Evolutionary conservation across 2,888 invertebrate genomes (phyloP).

Genomic region (Allacma fusca): DNA sequence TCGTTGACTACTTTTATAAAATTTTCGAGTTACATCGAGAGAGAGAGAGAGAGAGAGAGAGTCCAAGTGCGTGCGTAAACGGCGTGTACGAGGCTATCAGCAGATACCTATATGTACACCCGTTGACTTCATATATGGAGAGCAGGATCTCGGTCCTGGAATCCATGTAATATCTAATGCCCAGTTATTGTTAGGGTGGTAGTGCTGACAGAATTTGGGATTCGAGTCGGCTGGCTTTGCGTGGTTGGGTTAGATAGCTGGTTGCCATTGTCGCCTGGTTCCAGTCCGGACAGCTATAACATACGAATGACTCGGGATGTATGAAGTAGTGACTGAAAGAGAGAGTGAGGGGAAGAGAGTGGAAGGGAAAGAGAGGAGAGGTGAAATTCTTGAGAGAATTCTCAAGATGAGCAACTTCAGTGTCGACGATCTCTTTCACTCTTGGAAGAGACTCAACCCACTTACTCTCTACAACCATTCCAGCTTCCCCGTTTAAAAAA

Average conservation of each 20-base stretch:
- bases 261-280: background rate
- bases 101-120: too few relatives aligned
- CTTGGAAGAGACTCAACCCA: background rate
- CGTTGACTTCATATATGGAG: too few relatives aligned
- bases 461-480: background rate
- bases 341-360: background rate
- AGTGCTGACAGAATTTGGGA: background rate
- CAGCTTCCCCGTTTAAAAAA: slow-evolving; percentile 4
- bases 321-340: background rate
- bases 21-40: too few relatives aligned
- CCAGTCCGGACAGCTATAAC: background rate
- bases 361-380: background rate
- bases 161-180: background rate
- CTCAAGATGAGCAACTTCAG: background rate
- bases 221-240: background rate
- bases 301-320: background rate
- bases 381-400: slow-evolving; percentile 2
- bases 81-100: too few relatives aligned
- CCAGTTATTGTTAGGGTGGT: background rate
- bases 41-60: too few relatives aligned
- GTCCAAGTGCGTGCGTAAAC: too few relatives aligned
- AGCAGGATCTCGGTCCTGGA: too few relatives aligned
- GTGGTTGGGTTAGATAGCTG: background rate
- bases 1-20: too few relatives aligned
- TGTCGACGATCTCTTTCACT: slow-evolving; percentile 11